phyloP scores from a whole-genome alignment of 2,113 vertebrate species.

The Apteryx owenii region DNA sequence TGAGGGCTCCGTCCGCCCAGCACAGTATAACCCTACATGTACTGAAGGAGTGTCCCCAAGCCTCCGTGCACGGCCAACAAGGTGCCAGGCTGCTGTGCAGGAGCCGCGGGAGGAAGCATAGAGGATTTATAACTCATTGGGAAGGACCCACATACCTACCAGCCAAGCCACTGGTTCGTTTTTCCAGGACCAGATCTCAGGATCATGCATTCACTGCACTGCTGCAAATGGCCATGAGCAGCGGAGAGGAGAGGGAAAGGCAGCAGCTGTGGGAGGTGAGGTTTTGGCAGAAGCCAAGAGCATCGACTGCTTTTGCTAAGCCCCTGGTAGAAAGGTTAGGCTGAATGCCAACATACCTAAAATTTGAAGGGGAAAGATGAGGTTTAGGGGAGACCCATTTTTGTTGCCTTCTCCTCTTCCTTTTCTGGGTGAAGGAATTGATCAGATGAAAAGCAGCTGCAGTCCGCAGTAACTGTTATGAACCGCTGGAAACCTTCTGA shows the following conservation, averaged over 20 bases:
- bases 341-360: not conserved
- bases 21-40: no score
- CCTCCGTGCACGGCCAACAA: no score
- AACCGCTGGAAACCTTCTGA: not conserved
- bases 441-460: not conserved
- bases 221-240: not conserved
- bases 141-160: not conserved
- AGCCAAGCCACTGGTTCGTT: not conserved
- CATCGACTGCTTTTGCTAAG: not conserved
- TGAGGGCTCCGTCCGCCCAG: no score
- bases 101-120: accelerated
- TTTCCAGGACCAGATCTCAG: not conserved
- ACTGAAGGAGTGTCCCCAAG: no score
- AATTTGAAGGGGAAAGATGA: not conserved
- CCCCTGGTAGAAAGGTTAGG: accelerated
- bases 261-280: not conserved
- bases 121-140: not conserved
- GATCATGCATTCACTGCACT: accelerated
- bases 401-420: not conserved
- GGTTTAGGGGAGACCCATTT: not conserved
- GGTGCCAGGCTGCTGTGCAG: no score
- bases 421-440: not conserved
- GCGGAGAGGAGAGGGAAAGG: no score
- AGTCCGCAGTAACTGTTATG: not conserved
- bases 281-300: not conserved